phyloP scores from a whole-genome alignment of 1,140 invertebrate species.

The Tachypleus tridentatus region DNA sequence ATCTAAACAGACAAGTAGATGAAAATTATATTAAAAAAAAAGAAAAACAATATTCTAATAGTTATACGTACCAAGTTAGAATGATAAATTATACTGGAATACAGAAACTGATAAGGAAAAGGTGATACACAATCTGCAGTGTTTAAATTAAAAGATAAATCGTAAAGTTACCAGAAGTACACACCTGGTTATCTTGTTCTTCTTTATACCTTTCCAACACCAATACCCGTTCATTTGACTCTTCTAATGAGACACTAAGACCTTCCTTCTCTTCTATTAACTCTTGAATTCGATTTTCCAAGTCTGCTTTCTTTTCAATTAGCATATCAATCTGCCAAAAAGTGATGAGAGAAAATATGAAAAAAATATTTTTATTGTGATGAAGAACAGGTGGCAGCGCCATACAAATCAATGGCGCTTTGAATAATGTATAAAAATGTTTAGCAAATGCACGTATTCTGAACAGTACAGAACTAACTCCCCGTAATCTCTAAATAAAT shows the following conservation, averaged over 20 bases:
- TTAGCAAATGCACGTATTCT: too few relatives aligned
- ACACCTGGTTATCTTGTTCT: slow-evolving; percentile 60
- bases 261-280: slow-evolving; percentile 62
- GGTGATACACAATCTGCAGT: too few relatives aligned
- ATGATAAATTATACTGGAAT: not conserved
- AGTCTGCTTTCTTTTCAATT: slow-evolving; percentile 65
- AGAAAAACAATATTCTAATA: not conserved
- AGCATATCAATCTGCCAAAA: slow-evolving; percentile 56
- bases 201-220: slow-evolving; percentile 67
- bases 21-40: not conserved
- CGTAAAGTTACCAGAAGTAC: slow-evolving; percentile 1
- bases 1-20: slow-evolving; percentile 27
- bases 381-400: too few relatives aligned
- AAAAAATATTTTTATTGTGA: too few relatives aligned
- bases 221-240: slow-evolving; percentile 73
- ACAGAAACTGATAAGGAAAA: not conserved
- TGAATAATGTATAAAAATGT: too few relatives aligned
- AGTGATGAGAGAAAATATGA: not conserved
- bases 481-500: too few relatives aligned
- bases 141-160: too few relatives aligned
- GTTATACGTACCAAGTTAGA: not conserved
- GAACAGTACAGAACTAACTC: too few relatives aligned
- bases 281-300: slow-evolving; percentile 54
- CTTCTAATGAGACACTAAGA: slow-evolving; percentile 61
- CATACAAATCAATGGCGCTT: too few relatives aligned